Conservation (phyloP, 2,113 vertebrate genomes). For the Taxidea taxus region DNA sequence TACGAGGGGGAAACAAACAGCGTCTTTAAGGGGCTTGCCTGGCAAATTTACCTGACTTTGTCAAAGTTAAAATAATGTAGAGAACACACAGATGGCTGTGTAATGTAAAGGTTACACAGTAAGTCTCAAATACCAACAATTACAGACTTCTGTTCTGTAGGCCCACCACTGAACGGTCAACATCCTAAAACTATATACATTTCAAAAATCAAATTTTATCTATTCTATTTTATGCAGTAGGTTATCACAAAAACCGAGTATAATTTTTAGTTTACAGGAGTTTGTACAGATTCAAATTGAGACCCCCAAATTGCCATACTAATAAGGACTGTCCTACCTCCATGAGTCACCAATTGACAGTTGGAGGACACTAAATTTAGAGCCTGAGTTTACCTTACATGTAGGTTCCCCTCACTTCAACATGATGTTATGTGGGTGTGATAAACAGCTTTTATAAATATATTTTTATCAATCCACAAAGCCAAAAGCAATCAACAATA, state of each 20-base stretch:
- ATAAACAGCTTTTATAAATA: conserved; percentile 32
- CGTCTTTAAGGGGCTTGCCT: background rate
- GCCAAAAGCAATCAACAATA: conserved; percentile 10
- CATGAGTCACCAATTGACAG: conserved; percentile 37
- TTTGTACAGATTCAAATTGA: conserved; percentile 41
- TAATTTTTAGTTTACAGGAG: conserved; percentile 36
- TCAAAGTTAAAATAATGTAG: conserved; percentile 40
- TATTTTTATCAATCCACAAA: conserved; percentile 42
- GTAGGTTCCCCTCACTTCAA: background rate
- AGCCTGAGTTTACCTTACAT: conserved; percentile 51
- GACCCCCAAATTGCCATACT: background rate
- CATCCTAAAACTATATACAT: background rate
- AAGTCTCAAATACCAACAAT: conserved; percentile 9
- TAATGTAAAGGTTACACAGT: background rate
- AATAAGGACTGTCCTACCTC: conserved; percentile 4
- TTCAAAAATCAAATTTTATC: conserved; percentile 38
- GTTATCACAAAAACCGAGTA: conserved; percentile 25
- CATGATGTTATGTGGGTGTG: background rate
- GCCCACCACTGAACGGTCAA: background rate
- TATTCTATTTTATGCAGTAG: background rate
- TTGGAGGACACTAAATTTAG: conserved; percentile 46
- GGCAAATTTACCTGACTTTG: conserved; percentile 28
- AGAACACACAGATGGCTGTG: background rate
- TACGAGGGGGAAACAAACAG: background rate
- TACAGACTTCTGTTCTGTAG: conserved; percentile 20